Percentiles rank a stretch among this genome's conserved stretches.
phyloP scores from a whole-genome alignment of 2,797 vertebrate genomes.

The Melanogrammus aeglefinus region DNA sequence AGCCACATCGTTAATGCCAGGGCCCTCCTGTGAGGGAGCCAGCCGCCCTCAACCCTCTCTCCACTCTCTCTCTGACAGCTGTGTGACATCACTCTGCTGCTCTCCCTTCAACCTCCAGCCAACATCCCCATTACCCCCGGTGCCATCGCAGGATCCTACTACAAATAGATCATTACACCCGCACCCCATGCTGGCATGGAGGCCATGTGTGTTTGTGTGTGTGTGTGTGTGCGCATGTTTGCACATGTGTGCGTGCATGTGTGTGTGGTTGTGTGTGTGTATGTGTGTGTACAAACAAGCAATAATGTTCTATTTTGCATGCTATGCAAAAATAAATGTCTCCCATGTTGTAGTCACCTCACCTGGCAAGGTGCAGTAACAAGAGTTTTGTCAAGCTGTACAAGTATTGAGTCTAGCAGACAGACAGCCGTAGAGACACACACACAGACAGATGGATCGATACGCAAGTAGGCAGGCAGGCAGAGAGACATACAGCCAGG shows the following conservation, averaged over 20 bases:
- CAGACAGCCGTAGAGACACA: too few species aligned
- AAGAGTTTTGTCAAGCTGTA: too few species aligned
- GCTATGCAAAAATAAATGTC: too few species aligned
- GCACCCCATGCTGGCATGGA: background rate
- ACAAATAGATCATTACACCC: constrained; percentile 21
- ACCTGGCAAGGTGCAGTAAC: too few species aligned
- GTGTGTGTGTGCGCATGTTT: constrained; percentile 12
- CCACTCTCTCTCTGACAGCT: constrained; percentile 31
- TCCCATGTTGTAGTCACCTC: too few species aligned
- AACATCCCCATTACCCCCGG: constrained; percentile 32
- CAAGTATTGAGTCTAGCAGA: too few species aligned
- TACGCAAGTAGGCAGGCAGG: too few species aligned
- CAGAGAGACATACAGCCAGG: too few species aligned
- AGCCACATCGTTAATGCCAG: constrained; percentile 65
- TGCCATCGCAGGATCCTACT: constrained; percentile 16
- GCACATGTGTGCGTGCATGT: constrained; percentile 2
- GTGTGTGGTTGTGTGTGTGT: too few species aligned
- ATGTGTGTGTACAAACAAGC: too few species aligned
- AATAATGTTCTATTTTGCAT: too few species aligned
- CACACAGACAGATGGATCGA: too few species aligned
- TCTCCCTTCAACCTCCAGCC: constrained; percentile 30
- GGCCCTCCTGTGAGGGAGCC: constrained; percentile 50
- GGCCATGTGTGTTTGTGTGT: background rate
- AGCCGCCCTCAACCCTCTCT: constrained; percentile 38
- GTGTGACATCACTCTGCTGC: constrained; percentile 31